Conservation (phyloP, 2,113 vertebrate species). For the Xenopus tropicalis region DNA sequence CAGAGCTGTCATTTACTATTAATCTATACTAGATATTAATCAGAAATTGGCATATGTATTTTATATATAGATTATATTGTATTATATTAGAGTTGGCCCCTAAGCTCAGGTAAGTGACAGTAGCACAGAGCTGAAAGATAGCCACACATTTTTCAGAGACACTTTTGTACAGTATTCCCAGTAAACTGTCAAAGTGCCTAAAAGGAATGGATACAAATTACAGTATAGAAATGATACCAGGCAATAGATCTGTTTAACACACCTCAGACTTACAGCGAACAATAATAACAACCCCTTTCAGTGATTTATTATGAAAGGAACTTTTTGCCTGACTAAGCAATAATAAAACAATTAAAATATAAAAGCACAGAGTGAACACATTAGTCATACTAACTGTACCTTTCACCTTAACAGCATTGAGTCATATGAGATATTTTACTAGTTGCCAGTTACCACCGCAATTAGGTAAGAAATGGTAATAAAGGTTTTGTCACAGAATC, state of each 20-base stretch:
- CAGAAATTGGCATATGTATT: no score
- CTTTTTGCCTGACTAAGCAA: not conserved
- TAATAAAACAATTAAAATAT: conserved; percentile 4
- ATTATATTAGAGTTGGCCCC: no score
- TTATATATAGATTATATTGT: no score
- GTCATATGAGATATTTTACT: not conserved
- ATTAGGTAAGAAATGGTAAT: no score
- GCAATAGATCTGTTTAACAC: conserved; percentile 5
- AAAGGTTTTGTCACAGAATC: no score
- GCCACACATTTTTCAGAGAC: no score
- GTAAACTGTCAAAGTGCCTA: not conserved
- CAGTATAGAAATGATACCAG: not conserved
- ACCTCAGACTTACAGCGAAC: not conserved
- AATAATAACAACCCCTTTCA: not conserved
- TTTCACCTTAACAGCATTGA: not conserved
- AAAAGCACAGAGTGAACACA: not conserved
- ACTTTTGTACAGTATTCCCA: no score
- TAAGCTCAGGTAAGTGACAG: no score
- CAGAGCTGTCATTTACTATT: no score
- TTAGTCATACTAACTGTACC: not conserved
- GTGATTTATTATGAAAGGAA: not conserved
- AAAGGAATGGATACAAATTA: not conserved
- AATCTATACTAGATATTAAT: no score
- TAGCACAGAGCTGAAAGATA: no score
- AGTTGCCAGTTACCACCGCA: not conserved